These are phyloP conservation scores for Arenaria interpres DNA, from an alignment of 2,113 vertebrate genomes.

Conservation along the genomic window DNA sequence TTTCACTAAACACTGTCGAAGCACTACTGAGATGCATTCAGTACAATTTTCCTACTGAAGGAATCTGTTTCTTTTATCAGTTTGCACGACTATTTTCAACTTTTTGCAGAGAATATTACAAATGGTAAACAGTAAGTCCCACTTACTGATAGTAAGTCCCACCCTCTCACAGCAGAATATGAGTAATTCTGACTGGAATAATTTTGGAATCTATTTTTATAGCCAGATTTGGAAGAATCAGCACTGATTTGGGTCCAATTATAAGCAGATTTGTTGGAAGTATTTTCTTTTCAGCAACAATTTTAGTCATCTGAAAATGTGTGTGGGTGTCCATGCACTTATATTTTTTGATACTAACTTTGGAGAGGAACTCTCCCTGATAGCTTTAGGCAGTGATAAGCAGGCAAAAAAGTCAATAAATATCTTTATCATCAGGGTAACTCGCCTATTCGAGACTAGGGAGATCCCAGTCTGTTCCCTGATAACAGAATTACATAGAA, in stretches of 20 bases:
- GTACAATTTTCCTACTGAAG: neutral
- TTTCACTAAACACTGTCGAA: neutral
- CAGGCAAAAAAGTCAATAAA: neutral
- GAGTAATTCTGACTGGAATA: neutral
- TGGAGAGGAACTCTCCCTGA: neutral
- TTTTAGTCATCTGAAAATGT: neutral
- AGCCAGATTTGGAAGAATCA: neutral
- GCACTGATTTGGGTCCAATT: neutral
- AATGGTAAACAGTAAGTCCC: neutral
- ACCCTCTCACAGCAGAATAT: neutral
- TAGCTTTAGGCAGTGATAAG: neutral
- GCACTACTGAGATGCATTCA: neutral
- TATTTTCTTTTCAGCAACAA: neutral
- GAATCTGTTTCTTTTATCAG: neutral
- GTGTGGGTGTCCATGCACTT: neutral
- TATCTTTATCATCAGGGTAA: neutral
- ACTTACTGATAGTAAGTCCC: neutral
- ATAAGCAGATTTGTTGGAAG: slow-evolving; percentile 3
- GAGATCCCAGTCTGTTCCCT: neutral
- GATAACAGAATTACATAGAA: neutral
- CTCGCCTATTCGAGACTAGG: neutral
- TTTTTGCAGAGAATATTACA: neutral
- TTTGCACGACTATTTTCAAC: neutral
- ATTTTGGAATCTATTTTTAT: neutral
- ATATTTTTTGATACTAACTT: neutral